Evolutionary conservation across 2,888 invertebrate genomes (phyloP).

Genomic region (Pachliopta kotzebuea): DNA sequence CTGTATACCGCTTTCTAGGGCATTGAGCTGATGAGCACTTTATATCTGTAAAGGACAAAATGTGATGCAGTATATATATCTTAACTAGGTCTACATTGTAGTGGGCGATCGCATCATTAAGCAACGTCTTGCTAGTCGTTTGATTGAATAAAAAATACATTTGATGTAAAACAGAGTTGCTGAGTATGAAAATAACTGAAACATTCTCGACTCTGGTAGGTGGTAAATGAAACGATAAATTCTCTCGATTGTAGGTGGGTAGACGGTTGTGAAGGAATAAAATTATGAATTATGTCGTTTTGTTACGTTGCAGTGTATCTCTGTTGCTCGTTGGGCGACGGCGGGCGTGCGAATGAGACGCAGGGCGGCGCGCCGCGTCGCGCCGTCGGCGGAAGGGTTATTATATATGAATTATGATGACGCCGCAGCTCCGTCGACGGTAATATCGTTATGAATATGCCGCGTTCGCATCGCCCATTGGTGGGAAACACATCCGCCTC

Average conservation of each 20-base stretch:
- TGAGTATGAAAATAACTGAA: constrained; percentile 1
- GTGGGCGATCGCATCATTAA: too few species aligned
- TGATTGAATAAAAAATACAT: too few species aligned
- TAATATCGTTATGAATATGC: constrained; percentile 82
- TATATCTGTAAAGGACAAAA: too few species aligned
- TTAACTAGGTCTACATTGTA: too few species aligned
- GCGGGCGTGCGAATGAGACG: constrained; percentile 64
- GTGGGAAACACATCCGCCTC: constrained; percentile 76
- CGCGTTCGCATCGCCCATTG: constrained; percentile 73
- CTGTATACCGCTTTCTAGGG: too few species aligned
- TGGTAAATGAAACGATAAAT: constrained; percentile 54
- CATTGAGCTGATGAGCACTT: too few species aligned
- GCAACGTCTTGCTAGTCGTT: too few species aligned
- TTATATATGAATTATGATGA: constrained; percentile 81
- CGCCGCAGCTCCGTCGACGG: constrained; percentile 73
- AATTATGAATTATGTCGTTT: constrained; percentile 79
- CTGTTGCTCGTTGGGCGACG: constrained; percentile 52
- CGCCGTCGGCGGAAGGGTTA: constrained; percentile 74
- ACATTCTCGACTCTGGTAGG: constrained; percentile 28
- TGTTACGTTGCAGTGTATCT: constrained; percentile 56
- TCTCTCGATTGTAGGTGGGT: constrained; percentile 46
- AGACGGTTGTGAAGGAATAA: constrained; percentile 61
- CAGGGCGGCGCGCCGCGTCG: constrained; percentile 59
- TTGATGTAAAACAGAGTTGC: not conserved
- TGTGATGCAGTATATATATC: too few species aligned